Conservation (phyloP, 2,797 vertebrate genomes). For the Phrynocephalus guinanensis region DNA sequence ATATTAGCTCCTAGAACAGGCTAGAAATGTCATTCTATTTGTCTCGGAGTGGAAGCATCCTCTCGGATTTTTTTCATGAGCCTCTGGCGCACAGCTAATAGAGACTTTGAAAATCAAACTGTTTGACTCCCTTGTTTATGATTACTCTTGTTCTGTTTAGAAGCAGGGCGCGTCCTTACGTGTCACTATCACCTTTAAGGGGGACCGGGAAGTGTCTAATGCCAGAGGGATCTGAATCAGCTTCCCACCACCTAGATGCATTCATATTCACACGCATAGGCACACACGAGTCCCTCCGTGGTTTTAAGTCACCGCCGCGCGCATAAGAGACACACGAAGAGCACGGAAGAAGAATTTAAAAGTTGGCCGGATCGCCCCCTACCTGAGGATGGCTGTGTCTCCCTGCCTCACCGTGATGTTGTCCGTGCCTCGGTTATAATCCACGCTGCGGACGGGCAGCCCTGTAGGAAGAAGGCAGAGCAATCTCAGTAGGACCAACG, state of each 20-base stretch:
- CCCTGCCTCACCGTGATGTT: slow-evolving; percentile 99
- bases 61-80: neutral
- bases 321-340: neutral
- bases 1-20: neutral
- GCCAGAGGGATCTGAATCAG: neutral
- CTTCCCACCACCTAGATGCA: neutral
- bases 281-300: slow-evolving; percentile 32
- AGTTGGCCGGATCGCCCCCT: slow-evolving; percentile 82
- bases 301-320: too few relatives aligned
- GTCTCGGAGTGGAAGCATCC: neutral
- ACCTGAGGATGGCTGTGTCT: slow-evolving; percentile 98
- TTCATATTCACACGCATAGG: slow-evolving; percentile 24
- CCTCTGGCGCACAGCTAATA: neutral
- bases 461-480: slow-evolving; percentile 99
- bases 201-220: too few relatives aligned
- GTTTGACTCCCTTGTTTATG: neutral
- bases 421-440: slow-evolving; percentile 97
- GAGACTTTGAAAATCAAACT: neutral
- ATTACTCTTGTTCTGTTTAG: too few relatives aligned
- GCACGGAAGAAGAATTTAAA: slow-evolving; percentile 44
- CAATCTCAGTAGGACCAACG: slow-evolving; percentile 95
- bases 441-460: slow-evolving; percentile 98
- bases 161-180: neutral
- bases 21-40: neutral
- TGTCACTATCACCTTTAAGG: neutral